These are phyloP conservation scores for Drosophila multiciliata DNA, from an alignment of 2,888 invertebrate species.

Conservation along the genomic window DNA sequence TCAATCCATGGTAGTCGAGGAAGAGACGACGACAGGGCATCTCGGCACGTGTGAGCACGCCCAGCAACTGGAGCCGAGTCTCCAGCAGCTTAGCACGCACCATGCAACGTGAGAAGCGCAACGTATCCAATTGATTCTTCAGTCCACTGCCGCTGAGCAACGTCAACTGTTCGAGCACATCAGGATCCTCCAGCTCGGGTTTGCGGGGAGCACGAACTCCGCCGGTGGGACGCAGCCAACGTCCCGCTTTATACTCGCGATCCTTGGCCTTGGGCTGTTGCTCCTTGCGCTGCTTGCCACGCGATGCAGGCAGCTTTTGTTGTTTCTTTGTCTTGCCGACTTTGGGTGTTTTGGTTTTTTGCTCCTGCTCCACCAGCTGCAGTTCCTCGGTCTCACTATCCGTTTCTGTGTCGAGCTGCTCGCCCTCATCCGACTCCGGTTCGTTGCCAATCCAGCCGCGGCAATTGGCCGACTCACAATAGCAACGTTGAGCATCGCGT, in stretches of 20 bases:
- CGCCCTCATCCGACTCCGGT: constrained; percentile 90
- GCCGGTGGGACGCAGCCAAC: constrained; percentile 61
- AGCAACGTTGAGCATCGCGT: constrained; percentile 98
- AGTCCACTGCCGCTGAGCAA: constrained; percentile 91
- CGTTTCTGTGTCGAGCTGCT: constrained; percentile 83
- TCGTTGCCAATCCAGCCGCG: constrained; percentile 98
- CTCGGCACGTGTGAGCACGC: constrained; percentile 92
- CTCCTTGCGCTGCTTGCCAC: constrained; percentile 53
- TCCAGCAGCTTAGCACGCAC: constrained; percentile 94
- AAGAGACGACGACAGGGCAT: constrained; percentile 94
- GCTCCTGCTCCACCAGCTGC: constrained; percentile 25
- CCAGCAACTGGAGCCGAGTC: constrained; percentile 91
- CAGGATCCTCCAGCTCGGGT: constrained; percentile 87
- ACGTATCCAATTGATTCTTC: constrained; percentile 95
- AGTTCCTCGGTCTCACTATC: constrained; percentile 85
- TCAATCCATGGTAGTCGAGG: constrained; percentile 96
- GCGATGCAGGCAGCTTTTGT: constrained; percentile 26
- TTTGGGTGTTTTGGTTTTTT: constrained; percentile 35
- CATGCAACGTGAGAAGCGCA: constrained; percentile 95
- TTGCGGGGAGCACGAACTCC: constrained; percentile 18
- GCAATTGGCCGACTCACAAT: constrained; percentile 95
- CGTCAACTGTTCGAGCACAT: constrained; percentile 94
- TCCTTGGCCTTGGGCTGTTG: constrained; percentile 62
- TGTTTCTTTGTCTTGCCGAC: constrained; percentile 29
- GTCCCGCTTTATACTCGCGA: constrained; percentile 76